phyloP scores from a whole-genome alignment of 2,113 vertebrate species.

The Corythornis cristatus region DNA sequence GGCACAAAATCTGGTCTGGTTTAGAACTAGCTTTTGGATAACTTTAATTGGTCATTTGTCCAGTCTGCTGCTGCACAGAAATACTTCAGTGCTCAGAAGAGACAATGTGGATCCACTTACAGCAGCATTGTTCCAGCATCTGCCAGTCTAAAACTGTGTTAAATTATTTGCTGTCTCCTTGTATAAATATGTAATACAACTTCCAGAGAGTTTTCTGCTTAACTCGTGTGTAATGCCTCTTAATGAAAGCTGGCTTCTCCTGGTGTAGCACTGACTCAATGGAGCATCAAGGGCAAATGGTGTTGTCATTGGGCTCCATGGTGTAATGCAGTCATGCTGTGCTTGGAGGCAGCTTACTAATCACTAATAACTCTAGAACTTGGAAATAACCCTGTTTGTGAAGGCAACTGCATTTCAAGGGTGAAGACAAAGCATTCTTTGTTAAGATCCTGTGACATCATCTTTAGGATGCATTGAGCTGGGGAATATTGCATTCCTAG shows the following conservation, averaged over 20 bases:
- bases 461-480: background rate
- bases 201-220: background rate
- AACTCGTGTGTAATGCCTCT: background rate
- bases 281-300: background rate
- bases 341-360: background rate
- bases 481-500: background rate
- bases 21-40: background rate
- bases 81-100: background rate
- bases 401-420: background rate
- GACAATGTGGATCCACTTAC: background rate
- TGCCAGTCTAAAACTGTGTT: background rate
- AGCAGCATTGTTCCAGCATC: background rate
- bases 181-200: too few relatives aligned
- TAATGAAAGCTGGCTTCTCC: background rate
- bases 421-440: background rate
- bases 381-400: background rate
- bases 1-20: background rate
- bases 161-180: too few relatives aligned
- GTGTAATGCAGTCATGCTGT: fast-evolving
- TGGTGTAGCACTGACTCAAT: fast-evolving
- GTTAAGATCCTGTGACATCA: background rate
- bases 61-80: background rate
- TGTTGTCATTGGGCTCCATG: background rate
- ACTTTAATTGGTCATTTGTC: background rate
- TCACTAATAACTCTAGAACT: background rate